Evolutionary conservation across 2,888 invertebrate species (phyloP).

Genomic region (Drosophila siamana): DNA sequence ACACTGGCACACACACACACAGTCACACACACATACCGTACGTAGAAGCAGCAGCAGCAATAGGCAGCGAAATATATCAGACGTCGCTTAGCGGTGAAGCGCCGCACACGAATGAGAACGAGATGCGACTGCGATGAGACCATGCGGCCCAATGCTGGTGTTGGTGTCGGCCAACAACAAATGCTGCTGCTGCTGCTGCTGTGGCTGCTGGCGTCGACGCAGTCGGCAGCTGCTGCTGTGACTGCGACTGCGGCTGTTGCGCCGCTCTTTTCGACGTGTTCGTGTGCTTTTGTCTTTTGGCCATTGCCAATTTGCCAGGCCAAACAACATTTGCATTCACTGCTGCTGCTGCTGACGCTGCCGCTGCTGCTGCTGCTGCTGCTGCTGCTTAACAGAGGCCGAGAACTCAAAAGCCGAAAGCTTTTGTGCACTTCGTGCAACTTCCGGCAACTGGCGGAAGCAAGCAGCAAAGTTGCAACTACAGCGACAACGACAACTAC

Average conservation of each 20-base stretch:
- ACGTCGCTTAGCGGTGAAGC: constrained; percentile 78
- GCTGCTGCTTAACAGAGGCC: constrained; percentile 52
- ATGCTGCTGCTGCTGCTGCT: constrained; percentile 5
- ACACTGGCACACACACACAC: not conserved
- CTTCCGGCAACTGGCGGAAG: constrained; percentile 65
- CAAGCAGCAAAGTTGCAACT: constrained; percentile 40
- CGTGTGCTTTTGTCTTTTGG: constrained; percentile 50
- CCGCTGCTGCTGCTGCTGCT: constrained; percentile 1
- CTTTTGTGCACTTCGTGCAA: constrained; percentile 67
- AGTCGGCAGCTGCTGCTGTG: constrained; percentile 13
- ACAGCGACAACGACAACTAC: constrained; percentile 18
- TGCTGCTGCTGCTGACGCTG: constrained; percentile 10
- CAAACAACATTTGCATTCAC: constrained; percentile 56
- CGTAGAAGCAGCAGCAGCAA: constrained; percentile 49
- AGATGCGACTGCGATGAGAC: constrained; percentile 52
- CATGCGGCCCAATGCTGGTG: constrained; percentile 28
- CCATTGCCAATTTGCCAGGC: constrained; percentile 60
- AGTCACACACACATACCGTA: constrained; percentile 16
- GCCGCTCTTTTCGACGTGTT: constrained; percentile 41
- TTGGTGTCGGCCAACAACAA: constrained; percentile 34
- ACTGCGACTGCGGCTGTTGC: constrained; percentile 43
- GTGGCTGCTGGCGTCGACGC: not conserved
- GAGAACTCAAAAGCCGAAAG: constrained; percentile 53
- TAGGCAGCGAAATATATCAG: constrained; percentile 58
- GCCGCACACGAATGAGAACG: constrained; percentile 79